These are phyloP conservation scores for Lasiurus borealis DNA, from an alignment of 2,113 vertebrate species.

Conservation along the genomic window DNA sequence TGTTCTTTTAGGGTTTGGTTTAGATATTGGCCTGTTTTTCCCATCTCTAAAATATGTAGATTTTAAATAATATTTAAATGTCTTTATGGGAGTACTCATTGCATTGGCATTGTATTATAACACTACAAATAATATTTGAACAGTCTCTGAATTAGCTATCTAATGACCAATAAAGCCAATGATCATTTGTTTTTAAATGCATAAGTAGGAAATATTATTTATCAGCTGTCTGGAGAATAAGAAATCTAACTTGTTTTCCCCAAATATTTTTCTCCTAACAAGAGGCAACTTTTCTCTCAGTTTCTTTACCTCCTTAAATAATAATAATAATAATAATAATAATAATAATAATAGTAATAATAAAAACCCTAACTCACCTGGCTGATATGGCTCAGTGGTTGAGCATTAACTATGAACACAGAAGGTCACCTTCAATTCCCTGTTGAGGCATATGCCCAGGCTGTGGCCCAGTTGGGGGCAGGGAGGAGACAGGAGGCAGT, in stretches of 20 bases:
- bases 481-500: no score
- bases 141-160: not conserved
- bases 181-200: slow-evolving; percentile 42
- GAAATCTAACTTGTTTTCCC: slow-evolving; percentile 46
- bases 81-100: not conserved
- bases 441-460: no score
- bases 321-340: no score
- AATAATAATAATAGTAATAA: not conserved
- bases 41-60: not conserved
- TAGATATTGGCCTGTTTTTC: slow-evolving; percentile 25
- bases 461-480: no score
- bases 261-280: slow-evolving; percentile 39
- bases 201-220: slow-evolving; percentile 24
- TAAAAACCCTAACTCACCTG: not conserved
- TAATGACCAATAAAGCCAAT: slow-evolving; percentile 8
- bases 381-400: no score
- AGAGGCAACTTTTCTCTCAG: slow-evolving; percentile 13
- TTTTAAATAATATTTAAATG: slow-evolving; percentile 58
- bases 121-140: slow-evolving; percentile 54
- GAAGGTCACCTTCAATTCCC: no score
- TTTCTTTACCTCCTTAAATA: slow-evolving; percentile 35
- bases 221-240: slow-evolving; percentile 33
- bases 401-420: no score
- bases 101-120: slow-evolving; percentile 21
- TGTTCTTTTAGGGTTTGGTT: slow-evolving; percentile 43